Evolutionary conservation across 2,888 invertebrate species (phyloP), one percentile per base, ranked within the genome.

Genomic region (Nymphalis polychloros): DNA sequence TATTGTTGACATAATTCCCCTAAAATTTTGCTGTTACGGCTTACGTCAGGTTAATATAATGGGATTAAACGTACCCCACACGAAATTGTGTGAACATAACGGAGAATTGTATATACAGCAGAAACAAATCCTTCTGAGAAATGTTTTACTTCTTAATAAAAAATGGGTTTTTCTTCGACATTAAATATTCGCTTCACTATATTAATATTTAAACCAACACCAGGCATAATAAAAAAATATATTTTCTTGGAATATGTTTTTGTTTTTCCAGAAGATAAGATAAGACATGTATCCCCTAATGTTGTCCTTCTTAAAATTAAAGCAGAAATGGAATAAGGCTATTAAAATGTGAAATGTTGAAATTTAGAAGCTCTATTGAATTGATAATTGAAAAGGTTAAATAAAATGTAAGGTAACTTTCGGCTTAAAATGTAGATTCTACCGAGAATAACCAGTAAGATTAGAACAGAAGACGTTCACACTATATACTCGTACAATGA

Each of bases 1-100:
- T 64, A 53, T 23, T 17, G 53, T 49, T 61, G 61, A 63, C 53
- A 49, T 41, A 31, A 35, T 35, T 31, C 59, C 59, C 47, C 59
- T 48, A 48, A 64, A 69, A 59, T 8, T 13, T 55, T 49, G 23
- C 19, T 63, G 53, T 63, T 48, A 59, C 48, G 59, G 17, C 23
- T n/a, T 63, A 48, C 31, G 60, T 53, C 53, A 59, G 60, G 59
- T 66, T 47, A 55, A 48, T 63, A 61, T 66, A 69, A 69, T 63
- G 59, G 60, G 49, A 63, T 69, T 69, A 67, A 50, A 31, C 53
- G 63, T 55, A 66, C 47, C 47, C 48, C 66, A 55, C 47, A 48
- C 55, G 53, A 19, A 19, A 41, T 41, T 60, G 47, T 69, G 50
- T 52, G 19, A 64, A 61, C 62, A 64, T 60, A 55, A 59, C 50